Percentiles rank a stretch among this genome's conserved stretches.
Evolutionary conservation across 2,888 invertebrate genomes (phyloP).

Genomic region (Lysandra bellargus): DNA sequence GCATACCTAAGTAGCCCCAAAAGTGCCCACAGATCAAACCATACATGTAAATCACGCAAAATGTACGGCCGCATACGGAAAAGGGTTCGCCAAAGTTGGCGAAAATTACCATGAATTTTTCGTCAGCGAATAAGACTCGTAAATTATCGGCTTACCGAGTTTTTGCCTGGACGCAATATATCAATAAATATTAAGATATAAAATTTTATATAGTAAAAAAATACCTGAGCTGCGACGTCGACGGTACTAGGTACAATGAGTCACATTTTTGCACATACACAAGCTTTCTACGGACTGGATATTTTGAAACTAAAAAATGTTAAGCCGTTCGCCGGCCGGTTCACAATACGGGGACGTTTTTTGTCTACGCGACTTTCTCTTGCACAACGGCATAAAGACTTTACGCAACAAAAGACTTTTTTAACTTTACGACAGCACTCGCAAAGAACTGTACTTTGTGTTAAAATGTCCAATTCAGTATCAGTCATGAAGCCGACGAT

Average conservation of each 20-base stretch:
- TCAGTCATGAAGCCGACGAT: slow-evolving; percentile 59
- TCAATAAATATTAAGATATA: slow-evolving; percentile 22
- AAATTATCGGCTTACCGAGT: background rate
- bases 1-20: slow-evolving; percentile 15
- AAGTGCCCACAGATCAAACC: slow-evolving; percentile 24
- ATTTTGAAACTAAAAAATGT: slow-evolving; percentile 67
- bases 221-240: slow-evolving; percentile 11
- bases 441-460: slow-evolving; percentile 40
- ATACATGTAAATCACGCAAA: slow-evolving; percentile 26
- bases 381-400: slow-evolving; percentile 62
- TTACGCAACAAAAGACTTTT: slow-evolving; percentile 64
- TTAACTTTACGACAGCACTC: slow-evolving; percentile 56
- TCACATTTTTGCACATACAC: slow-evolving; percentile 50
- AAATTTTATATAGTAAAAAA: slow-evolving; percentile 15
- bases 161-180: background rate
- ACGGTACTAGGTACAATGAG: background rate
- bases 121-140: slow-evolving; percentile 21
- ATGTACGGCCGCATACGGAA: slow-evolving; percentile 15
- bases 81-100: slow-evolving; percentile 27
- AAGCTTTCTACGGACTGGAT: slow-evolving; percentile 60
- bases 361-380: slow-evolving; percentile 69
- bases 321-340: slow-evolving; percentile 58
- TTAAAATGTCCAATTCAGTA: slow-evolving; percentile 53
- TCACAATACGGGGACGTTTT: slow-evolving; percentile 64
- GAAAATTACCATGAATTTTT: slow-evolving; percentile 27